A percentile compares a stretch with the other conserved stretches of the same genome.
Conservation (phyloP, 2,797 vertebrate genomes). For the Podarcis siculus region DNA sequence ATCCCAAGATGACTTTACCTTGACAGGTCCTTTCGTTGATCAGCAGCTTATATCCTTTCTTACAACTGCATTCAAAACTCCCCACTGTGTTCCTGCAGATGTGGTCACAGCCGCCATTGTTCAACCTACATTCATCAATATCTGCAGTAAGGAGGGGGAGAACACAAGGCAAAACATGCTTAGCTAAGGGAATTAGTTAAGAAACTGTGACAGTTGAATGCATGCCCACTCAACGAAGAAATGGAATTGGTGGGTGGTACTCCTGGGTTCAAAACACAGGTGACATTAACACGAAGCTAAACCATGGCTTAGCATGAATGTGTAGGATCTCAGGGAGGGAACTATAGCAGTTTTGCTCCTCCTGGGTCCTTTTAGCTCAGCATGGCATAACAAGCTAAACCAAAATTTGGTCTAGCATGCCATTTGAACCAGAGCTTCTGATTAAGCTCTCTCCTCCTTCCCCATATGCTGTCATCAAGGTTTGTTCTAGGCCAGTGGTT, state of each 20-base stretch:
- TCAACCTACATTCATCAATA: conserved; percentile 93
- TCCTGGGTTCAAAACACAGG: not conserved
- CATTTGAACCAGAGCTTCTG: too few species aligned
- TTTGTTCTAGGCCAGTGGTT: too few species aligned
- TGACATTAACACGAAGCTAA: too few species aligned
- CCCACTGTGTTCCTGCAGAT: conserved; percentile 97
- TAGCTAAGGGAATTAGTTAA: not conserved
- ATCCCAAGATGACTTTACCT: conserved; percentile 78
- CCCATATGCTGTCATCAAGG: too few species aligned
- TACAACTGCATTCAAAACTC: conserved; percentile 98
- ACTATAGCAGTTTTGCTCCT: too few species aligned
- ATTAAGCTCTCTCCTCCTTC: too few species aligned
- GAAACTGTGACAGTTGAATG: not conserved
- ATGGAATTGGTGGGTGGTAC: not conserved
- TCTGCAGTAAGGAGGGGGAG: conserved; percentile 76
- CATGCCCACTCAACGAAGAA: not conserved
- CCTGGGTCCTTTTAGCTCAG: too few species aligned
- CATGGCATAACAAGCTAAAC: too few species aligned
- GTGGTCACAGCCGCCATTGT: conserved; percentile 96
- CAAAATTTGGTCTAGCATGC: too few species aligned
- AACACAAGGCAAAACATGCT: not conserved
- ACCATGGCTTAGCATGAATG: too few species aligned
- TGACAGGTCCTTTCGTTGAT: conserved; percentile 97
- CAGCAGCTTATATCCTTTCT: conserved; percentile 97
- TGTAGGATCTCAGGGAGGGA: too few species aligned